These are phyloP conservation scores for Tipula vernalis DNA, from an alignment of 2,888 invertebrate species.

Conservation along the genomic window DNA sequence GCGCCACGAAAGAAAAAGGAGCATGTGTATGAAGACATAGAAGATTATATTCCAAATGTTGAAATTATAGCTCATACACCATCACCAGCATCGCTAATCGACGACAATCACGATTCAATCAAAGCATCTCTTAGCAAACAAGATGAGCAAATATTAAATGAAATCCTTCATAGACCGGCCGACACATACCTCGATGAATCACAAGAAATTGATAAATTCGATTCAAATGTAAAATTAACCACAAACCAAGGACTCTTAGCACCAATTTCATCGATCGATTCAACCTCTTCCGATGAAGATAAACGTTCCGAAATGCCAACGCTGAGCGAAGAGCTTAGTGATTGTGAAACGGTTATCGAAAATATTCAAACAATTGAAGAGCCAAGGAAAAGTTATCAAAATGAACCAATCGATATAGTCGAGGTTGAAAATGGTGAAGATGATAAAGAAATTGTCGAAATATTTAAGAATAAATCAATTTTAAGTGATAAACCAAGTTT, in stretches of 20 bases:
- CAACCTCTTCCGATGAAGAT: slow-evolving; percentile 34
- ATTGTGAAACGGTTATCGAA: slow-evolving; percentile 29
- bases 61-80: background rate
- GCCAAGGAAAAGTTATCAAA: background rate
- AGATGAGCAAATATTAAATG: slow-evolving; percentile 36
- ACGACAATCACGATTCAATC: background rate
- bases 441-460: background rate
- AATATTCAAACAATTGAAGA: slow-evolving; percentile 13
- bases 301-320: slow-evolving; percentile 25
- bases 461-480: slow-evolving; percentile 6
- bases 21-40: slow-evolving; percentile 51
- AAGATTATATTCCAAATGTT: slow-evolving; percentile 19
- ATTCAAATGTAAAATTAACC: slow-evolving; percentile 22
- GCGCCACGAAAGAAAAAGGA: slow-evolving; percentile 41
- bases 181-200: slow-evolving; percentile 27
- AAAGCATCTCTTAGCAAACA: slow-evolving; percentile 30
- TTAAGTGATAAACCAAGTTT: slow-evolving; percentile 23
- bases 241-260: slow-evolving; percentile 22
- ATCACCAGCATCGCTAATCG: background rate
- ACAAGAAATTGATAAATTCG: slow-evolving; percentile 31
- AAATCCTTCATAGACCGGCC: slow-evolving; percentile 38
- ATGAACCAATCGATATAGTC: background rate
- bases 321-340: slow-evolving; percentile 31
- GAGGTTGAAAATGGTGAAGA: slow-evolving; percentile 6
- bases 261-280: slow-evolving; percentile 34